Base-by-base conservation (phyloP, 2,113 vertebrate species). In the Grus americana region DNA sequence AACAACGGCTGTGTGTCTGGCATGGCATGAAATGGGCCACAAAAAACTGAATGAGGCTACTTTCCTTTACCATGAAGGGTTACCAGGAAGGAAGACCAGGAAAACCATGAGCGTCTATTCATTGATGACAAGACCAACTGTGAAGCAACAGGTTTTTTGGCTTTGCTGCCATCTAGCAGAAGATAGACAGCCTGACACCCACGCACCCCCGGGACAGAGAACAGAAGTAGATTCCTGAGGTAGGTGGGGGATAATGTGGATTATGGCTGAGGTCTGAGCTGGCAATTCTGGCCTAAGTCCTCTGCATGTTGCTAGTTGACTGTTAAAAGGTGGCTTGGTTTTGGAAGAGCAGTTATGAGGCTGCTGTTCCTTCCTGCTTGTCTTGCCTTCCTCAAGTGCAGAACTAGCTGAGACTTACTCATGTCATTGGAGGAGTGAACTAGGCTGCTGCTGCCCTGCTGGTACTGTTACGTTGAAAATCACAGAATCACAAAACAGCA, bases 161-260 rank as follows among this genome's bases (percentile, higher is more conserved):
- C 74, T 97, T 91, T 97, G 96, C 96, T 96, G 94, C 93, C 95
- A 95, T 76, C 93, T 95, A 91, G 94, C 90, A 95, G 93, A 89
- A 85, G 42, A 40, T 7, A 65, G 74, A 46, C 24, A 72, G 52
- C n/a, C 78, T 82, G 66, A 88, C 96, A 95, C 29, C 13, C 72
- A 34, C 10, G 10, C 70, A 24, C 14, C 11, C 2, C 19, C 12
- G 54, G 52, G 34, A 59, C 30, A 34, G 42, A 52, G 15, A 44
- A 44, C 44, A 44, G 62, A 88, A 67, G 23, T 21, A 15, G n/a
- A 15, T 58, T 36, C n/a, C 27, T 63, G 34, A 57, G 32, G 29
- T 55, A 24, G 11, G 5, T 55, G 65, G 9, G 32, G 44, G 7
- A 74, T 47, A 71, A 55, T 5, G 17, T 16, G 27, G 26, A 8